Conservation (phyloP, 1,140 invertebrate genomes). For the Mycetomoellerius zeteki region DNA sequence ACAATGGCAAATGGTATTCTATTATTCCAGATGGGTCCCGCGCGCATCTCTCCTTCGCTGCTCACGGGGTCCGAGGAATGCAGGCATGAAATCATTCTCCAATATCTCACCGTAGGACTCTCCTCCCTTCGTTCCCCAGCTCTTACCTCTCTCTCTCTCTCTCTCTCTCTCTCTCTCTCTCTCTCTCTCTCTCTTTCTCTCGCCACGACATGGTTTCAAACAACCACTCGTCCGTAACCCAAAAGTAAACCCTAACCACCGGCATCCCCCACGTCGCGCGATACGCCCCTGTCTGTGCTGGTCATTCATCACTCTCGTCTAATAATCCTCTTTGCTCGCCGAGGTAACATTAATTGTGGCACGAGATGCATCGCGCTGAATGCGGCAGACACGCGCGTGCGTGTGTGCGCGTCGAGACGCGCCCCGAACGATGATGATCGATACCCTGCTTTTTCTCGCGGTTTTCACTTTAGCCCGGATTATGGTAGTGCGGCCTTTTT, state of each 20-base stretch:
- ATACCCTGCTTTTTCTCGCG: slow-evolving; percentile 53
- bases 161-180: slow-evolving; percentile 6
- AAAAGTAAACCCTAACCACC: slow-evolving; percentile 72
- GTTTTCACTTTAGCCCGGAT: slow-evolving; percentile 58
- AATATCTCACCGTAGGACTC: slow-evolving; percentile 76
- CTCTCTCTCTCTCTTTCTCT: not conserved
- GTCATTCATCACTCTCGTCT: slow-evolving; percentile 78
- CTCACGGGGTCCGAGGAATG: slow-evolving; percentile 73
- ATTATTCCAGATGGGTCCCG: slow-evolving; percentile 83
- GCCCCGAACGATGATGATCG: slow-evolving; percentile 59
- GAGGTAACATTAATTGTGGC: slow-evolving; percentile 72
- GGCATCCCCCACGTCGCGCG: slow-evolving; percentile 65
- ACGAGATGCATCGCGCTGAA: slow-evolving; percentile 60
- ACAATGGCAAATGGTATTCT: slow-evolving; percentile 85
- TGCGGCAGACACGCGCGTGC: slow-evolving; percentile 19
- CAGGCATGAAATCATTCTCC: slow-evolving; percentile 81
- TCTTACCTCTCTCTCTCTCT: too few species aligned
- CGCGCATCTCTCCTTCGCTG: slow-evolving; percentile 53
- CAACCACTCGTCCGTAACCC: slow-evolving; percentile 62
- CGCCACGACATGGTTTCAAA: not conserved
- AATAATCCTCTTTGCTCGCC: slow-evolving; percentile 77
- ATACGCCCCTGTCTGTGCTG: slow-evolving; percentile 58
- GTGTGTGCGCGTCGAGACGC: slow-evolving; percentile 37
- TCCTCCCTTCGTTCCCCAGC: slow-evolving; percentile 5
- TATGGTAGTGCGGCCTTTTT: slow-evolving; percentile 35